Evolutionary conservation across 2,797 vertebrate genomes (phyloP), one percentile per base, ranked within the genome.

Genomic region (Dermochelys coriacea): DNA sequence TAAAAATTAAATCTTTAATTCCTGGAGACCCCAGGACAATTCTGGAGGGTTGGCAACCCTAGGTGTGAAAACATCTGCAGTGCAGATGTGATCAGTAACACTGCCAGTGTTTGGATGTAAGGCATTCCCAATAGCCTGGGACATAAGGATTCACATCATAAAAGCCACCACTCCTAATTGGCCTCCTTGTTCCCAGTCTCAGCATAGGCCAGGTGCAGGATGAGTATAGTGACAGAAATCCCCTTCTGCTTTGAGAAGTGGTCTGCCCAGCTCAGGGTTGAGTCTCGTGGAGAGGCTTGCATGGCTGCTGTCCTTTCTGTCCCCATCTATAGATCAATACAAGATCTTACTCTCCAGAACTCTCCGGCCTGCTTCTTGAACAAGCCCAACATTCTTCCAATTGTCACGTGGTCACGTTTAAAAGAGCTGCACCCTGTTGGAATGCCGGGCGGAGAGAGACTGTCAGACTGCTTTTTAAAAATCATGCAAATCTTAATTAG

Each of bases 351-450:
- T 61, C 37, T 71, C 68, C 68, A 71, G 71, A 47, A 75, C 74
- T 87, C 0, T 0, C 37, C 47, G 50, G 77, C 81, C 12, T 57
- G 21, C 91, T 85, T 94, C 84, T 84, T 93, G 82, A 91, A 87
- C 57, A 80, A 82, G 41, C 71, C 89, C 14, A 85, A n/a, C 82
- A 88, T 94, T 93, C 49, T 27, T 41, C 83, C 68, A 16, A 8
- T n/a, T 18, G 34, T 64, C 15, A 7, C 9, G n/a, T n/a, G 68
- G n/a, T 18, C 16, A 19, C n/a, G 8, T 68, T 68, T 82, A 91
- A 83, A 93, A 96, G 93, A 93, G 87, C 91, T 0, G 0, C 57
- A 93, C 94, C 87, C 93, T 95, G 80, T 96, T 97, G 96, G 96
- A 92, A 87, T 19, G 88, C 96, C 93, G 94, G 93, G 96, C 82